A percentile compares a stretch with the other conserved stretches of the same genome.
These are phyloP conservation scores for Cephus spinipes DNA, from an alignment of 2,888 invertebrate genomes.

Conservation along the genomic window DNA sequence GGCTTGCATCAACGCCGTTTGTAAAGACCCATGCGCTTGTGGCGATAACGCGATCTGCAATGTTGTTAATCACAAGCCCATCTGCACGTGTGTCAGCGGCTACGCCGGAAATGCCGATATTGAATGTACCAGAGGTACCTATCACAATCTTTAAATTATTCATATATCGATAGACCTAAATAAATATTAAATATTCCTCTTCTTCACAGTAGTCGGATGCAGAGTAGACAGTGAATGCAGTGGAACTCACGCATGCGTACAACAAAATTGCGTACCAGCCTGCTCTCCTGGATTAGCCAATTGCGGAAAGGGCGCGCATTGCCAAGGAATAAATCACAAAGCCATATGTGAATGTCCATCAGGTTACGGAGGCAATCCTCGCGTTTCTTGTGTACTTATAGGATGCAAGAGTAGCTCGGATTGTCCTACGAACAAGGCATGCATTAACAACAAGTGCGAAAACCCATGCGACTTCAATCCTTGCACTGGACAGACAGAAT, in stretches of 20 bases:
- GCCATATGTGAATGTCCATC: conserved; percentile 87
- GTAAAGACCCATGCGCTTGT: conserved; percentile 87
- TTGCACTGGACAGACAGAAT: conserved; percentile 80
- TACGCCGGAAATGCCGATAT: conserved; percentile 88
- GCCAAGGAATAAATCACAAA: conserved; percentile 83
- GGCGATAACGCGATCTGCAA: conserved; percentile 88
- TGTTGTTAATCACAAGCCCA: conserved; percentile 86
- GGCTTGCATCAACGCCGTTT: conserved; percentile 84
- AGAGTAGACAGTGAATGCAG: conserved; percentile 82
- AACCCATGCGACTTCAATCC: conserved; percentile 79
- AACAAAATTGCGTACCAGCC: conserved; percentile 84
- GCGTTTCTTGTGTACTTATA: conserved; percentile 80
- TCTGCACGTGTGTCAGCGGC: conserved; percentile 86
- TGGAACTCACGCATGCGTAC: conserved; percentile 85
- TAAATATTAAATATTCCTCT: conserved; percentile 7
- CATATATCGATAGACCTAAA: not conserved
- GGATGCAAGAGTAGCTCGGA: conserved; percentile 84
- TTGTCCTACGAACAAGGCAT: conserved; percentile 84
- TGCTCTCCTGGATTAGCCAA: conserved; percentile 75
- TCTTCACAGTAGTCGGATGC: conserved; percentile 72
- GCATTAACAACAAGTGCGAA: conserved; percentile 83
- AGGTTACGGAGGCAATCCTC: conserved; percentile 85
- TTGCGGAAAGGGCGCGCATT: conserved; percentile 84
- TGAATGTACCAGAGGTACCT: conserved; percentile 76
- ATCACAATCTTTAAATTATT: not conserved